Conservation (phyloP, 2,888 invertebrate genomes). For the Thera obeliscata region DNA sequence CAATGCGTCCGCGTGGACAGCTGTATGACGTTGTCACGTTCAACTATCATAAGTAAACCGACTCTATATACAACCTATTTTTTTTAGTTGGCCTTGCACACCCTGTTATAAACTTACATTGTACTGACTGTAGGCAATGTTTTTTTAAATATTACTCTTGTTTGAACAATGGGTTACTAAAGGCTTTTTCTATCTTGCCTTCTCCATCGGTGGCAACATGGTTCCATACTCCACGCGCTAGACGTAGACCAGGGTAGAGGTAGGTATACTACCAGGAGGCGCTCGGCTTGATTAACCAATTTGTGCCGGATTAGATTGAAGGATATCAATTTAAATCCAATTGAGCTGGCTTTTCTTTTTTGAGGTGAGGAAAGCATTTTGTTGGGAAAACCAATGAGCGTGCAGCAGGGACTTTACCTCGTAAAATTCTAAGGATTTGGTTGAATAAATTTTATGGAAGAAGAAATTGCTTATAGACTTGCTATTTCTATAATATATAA, state of each 20-base stretch:
- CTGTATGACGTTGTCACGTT: too few species aligned
- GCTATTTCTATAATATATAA: too few species aligned
- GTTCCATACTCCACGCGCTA: constrained; percentile 13
- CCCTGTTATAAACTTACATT: too few species aligned
- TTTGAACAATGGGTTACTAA: too few species aligned
- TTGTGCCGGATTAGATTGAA: constrained; percentile 39
- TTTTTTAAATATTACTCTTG: too few species aligned
- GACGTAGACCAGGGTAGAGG: constrained; percentile 28
- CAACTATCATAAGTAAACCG: too few species aligned
- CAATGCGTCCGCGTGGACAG: too few species aligned
- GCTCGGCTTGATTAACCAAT: constrained; percentile 42
- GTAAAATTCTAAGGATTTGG: neutral
- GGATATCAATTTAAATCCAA: constrained; percentile 36
- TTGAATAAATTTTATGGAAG: neutral
- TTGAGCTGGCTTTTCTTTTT: constrained; percentile 22
- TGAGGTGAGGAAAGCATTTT: constrained; percentile 22
- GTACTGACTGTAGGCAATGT: too few species aligned
- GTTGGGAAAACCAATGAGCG: constrained; percentile 7
- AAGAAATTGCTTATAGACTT: neutral
- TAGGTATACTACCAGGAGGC: constrained; percentile 22
- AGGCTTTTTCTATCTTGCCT: neutral
- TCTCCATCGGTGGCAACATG: constrained; percentile 5
- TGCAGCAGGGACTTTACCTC: neutral
- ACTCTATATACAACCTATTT: too few species aligned
- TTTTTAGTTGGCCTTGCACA: too few species aligned